phyloP scores from a whole-genome alignment of 2,888 invertebrate species.

The Elmis aenea region DNA sequence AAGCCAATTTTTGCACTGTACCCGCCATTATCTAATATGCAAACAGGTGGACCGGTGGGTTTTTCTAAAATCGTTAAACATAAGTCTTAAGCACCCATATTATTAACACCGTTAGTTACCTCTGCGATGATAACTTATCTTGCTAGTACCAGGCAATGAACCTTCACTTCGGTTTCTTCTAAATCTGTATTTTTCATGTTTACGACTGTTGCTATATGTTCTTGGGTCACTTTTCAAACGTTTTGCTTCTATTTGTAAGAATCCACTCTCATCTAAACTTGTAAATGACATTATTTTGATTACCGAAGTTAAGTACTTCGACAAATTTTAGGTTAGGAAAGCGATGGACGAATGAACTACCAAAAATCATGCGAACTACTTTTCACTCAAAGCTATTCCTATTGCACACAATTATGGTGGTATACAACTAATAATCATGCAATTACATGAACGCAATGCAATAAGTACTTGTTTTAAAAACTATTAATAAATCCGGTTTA shows the following conservation, averaged over 20 bases:
- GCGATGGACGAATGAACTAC: no score
- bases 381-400: no score
- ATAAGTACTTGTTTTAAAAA: no score
- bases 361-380: no score
- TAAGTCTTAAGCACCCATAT: background rate
- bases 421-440: no score
- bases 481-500: no score
- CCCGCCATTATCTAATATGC: conserved; percentile 74
- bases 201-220: conserved; percentile 9
- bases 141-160: conserved; percentile 3
- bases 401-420: no score
- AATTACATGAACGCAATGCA: no score
- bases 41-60: conserved; percentile 9
- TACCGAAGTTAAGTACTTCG: background rate
- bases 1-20: conserved; percentile 83
- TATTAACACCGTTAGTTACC: background rate
- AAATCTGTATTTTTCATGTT: conserved; percentile 5
- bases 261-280: conserved; percentile 1
- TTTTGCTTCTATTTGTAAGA: conserved; percentile 5
- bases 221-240: conserved; percentile 8
- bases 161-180: conserved; percentile 5
- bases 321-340: no score
- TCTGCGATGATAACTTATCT: conserved; percentile 5
- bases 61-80: conserved; percentile 14
- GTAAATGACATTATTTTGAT: conserved; percentile 1